Evolutionary conservation across 1,140 invertebrate genomes (phyloP).

Genomic region (Agrilus planipennis): DNA sequence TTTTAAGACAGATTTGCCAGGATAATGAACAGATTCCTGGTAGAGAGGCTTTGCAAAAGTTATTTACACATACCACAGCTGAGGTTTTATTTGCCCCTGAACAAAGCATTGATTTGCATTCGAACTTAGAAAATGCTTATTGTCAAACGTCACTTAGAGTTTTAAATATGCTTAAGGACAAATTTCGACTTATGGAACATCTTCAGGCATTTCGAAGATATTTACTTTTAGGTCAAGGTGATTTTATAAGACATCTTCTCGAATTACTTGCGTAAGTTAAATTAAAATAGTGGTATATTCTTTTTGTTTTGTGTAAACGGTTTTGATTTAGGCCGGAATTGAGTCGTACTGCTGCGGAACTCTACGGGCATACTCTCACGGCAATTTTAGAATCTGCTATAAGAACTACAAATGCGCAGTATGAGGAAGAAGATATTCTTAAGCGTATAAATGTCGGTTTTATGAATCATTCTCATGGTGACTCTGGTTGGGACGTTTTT

Average conservation of each 20-base stretch:
- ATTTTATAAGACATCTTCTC: constrained; percentile 89
- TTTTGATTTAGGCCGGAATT: constrained; percentile 62
- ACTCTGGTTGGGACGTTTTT: constrained; percentile 93
- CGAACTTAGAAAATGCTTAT: constrained; percentile 72
- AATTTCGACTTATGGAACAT: constrained; percentile 85
- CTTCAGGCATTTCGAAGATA: constrained; percentile 83
- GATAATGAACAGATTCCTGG: constrained; percentile 60
- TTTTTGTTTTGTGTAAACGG: constrained; percentile 8
- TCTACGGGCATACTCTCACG: constrained; percentile 81
- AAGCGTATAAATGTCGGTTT: constrained; percentile 77
- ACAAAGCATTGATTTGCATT: constrained; percentile 60
- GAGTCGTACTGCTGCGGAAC: constrained; percentile 71
- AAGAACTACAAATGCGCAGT: constrained; percentile 88
- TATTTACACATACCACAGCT: constrained; percentile 41
- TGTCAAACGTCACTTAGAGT: constrained; percentile 76
- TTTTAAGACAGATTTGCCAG: constrained; percentile 82
- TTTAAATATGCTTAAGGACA: constrained; percentile 70
- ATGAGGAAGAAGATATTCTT: constrained; percentile 82
- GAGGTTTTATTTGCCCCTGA: constrained; percentile 59
- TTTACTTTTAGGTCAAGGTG: constrained; percentile 85
- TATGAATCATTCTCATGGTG: constrained; percentile 49
- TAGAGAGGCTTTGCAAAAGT: constrained; percentile 46
- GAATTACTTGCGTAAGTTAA: constrained; percentile 77
- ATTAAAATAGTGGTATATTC: constrained; percentile 9
- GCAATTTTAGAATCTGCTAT: constrained; percentile 85